These are phyloP conservation scores for Julus scanicus DNA, from an alignment of 2,888 invertebrate species.

Conservation along the genomic window DNA sequence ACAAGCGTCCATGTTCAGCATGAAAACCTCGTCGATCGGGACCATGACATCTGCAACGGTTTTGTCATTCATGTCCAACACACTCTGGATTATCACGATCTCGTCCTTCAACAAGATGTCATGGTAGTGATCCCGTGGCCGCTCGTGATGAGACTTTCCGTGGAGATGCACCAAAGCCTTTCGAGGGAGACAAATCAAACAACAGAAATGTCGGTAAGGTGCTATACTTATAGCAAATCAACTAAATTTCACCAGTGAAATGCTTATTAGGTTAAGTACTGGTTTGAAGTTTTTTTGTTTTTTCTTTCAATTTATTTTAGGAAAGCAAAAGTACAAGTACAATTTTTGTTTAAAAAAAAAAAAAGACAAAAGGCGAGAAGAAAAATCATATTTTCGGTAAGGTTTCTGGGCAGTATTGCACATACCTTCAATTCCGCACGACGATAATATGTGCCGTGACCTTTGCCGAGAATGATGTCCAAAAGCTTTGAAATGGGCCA, in stretches of 20 bases:
- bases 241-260: too few relatives aligned
- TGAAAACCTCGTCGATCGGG: slow-evolving; percentile 63
- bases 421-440: slow-evolving; percentile 63
- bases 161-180: slow-evolving; percentile 64
- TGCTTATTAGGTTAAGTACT: too few relatives aligned
- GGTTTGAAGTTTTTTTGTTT: too few relatives aligned
- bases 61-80: slow-evolving; percentile 64
- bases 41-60: slow-evolving; percentile 64
- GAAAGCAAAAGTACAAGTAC: too few relatives aligned
- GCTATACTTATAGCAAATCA: too few relatives aligned
- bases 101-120: slow-evolving; percentile 63
- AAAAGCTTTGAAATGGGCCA: slow-evolving; percentile 66
- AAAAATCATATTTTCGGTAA: too few relatives aligned
- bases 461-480: slow-evolving; percentile 64
- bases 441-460: slow-evolving; percentile 64
- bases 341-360: too few relatives aligned
- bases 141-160: slow-evolving; percentile 59
- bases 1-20: slow-evolving; percentile 62
- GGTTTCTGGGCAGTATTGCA: too few relatives aligned
- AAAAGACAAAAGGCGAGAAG: too few relatives aligned
- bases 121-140: background rate
- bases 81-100: slow-evolving; percentile 65
- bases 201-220: too few relatives aligned
- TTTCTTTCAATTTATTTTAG: too few relatives aligned
- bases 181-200: too few relatives aligned